Evolutionary conservation across 1,140 invertebrate genomes (phyloP), one percentile per base, ranked within the genome.

Genomic region (Metopolophium dirhodum): DNA sequence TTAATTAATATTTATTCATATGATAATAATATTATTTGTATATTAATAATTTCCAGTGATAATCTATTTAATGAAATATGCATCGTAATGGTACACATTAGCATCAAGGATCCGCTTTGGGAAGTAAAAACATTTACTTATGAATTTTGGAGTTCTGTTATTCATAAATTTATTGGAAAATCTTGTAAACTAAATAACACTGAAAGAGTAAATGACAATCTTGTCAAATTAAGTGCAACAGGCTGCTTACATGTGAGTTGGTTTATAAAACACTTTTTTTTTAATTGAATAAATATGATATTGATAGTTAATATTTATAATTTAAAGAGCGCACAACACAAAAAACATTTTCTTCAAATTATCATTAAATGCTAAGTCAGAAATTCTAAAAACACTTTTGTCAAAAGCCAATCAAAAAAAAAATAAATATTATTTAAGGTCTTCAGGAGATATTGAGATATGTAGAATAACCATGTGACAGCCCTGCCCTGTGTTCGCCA

Each of bases 51-150:
- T 54, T 85, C 41, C 18, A 93, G 91, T 45, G 49, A 93, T 41
- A 7, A 83, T 57, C 20, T 86, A 7, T 57, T 54, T 41, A 93
- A 93, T 18, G 91, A 86, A 14, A 85, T 93, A 22, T 93, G 51
- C 41, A 85, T 51, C 57, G 35, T 93, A 23, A 93, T 93, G 91
- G 91, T 93, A 86, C 91, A 93, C 30, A n/a, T 93, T 30, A 93
- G 91, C 18, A 54, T 57, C 57, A 83, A 86, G 86, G 91, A 93
- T 93, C 91, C 91, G 18, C 82, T 93, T 3, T 93, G 91, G 91
- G 91, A 93, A 85, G 91, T 93, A 85, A 93, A 93, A 93, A 86
- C n/a, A 45, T 93, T 93, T 86, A 85, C 91, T 35, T 93, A 93
- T 57, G 91, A 93, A 3, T 93, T 93, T 93, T 93, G 91, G 91